Percentiles rank a stretch among this genome's conserved stretches.
These are phyloP conservation scores for Aspidoscelis tigris DNA, from an alignment of 2,113 vertebrate genomes.

Conservation along the genomic window DNA sequence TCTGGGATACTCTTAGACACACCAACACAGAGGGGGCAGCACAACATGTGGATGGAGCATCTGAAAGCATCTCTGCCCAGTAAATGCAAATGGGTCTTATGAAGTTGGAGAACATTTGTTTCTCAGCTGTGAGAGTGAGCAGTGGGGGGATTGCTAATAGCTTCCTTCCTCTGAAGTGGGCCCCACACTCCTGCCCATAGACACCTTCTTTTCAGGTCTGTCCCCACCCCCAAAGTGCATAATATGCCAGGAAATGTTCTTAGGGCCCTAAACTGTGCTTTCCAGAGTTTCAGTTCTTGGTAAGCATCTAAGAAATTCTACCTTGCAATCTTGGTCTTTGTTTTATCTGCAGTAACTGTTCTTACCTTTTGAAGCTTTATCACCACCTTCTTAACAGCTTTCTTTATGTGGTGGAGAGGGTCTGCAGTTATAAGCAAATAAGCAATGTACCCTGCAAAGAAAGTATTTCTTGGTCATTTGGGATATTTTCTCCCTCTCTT, in stretches of 20 bases:
- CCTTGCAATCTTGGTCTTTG: background rate
- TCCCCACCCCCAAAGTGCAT: too few relatives aligned
- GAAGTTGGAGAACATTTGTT: too few relatives aligned
- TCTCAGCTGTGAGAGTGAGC: too few relatives aligned
- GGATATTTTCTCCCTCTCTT: slow-evolving; percentile 16
- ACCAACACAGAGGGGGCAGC: too few relatives aligned
- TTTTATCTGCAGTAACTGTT: background rate
- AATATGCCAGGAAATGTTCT: background rate
- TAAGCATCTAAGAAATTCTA: background rate
- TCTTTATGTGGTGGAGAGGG: background rate
- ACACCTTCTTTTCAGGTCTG: too few relatives aligned
- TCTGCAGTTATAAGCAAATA: background rate
- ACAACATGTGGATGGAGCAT: too few relatives aligned
- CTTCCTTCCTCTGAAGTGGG: too few relatives aligned
- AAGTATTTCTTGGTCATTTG: slow-evolving; percentile 51
- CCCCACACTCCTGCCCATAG: too few relatives aligned
- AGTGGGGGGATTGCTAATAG: too few relatives aligned
- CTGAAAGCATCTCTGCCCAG: too few relatives aligned
- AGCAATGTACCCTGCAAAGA: slow-evolving; percentile 35
- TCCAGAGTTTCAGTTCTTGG: background rate
- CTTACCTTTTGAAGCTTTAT: slow-evolving; percentile 9
- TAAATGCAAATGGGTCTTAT: too few relatives aligned
- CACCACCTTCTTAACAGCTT: background rate
- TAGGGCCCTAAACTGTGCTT: background rate
- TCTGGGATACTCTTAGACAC: too few relatives aligned